Percentiles rank a stretch among this genome's conserved stretches.
Evolutionary conservation across 1,140 invertebrate genomes (phyloP).

Genomic region (Drosophila melanica): DNA sequence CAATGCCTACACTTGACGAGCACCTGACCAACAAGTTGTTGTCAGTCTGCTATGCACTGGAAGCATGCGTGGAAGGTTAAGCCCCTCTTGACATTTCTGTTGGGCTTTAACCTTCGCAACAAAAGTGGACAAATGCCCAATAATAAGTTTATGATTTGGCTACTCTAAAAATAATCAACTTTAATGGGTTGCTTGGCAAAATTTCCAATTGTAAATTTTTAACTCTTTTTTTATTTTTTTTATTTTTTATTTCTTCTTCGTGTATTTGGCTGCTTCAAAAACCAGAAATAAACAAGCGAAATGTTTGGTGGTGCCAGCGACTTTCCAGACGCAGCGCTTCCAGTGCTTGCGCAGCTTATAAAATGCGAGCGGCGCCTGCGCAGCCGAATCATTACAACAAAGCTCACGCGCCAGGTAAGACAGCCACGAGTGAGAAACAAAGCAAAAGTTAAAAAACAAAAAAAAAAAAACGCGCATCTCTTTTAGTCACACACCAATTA

Average conservation of each 20-base stretch:
- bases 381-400: slow-evolving; percentile 77
- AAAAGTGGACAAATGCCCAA: slow-evolving; percentile 68
- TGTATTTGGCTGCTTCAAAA: slow-evolving; percentile 25
- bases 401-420: slow-evolving; percentile 76
- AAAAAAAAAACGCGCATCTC: slow-evolving; percentile 14
- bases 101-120: slow-evolving; percentile 69
- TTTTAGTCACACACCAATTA: slow-evolving; percentile 24
- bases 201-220: slow-evolving; percentile 19
- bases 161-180: slow-evolving; percentile 44
- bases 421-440: slow-evolving; percentile 15
- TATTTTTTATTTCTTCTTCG: slow-evolving; percentile 14
- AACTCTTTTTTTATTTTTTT: slow-evolving; percentile 4
- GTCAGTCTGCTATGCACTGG: slow-evolving; percentile 49
- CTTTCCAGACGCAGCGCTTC: slow-evolving; percentile 67
- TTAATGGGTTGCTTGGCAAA: slow-evolving; percentile 60
- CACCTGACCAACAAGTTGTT: slow-evolving; percentile 51
- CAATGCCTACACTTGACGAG: slow-evolving; percentile 35
- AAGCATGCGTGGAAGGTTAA: slow-evolving; percentile 65
- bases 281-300: slow-evolving; percentile 69
- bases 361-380: slow-evolving; percentile 63
- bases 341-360: slow-evolving; percentile 75
- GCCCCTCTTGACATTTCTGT: slow-evolving; percentile 77
- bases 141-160: slow-evolving; percentile 59
- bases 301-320: slow-evolving; percentile 51
- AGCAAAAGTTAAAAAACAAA: not conserved